Conservation (phyloP, 2,888 invertebrate genomes). For the Tridacna gigas region DNA sequence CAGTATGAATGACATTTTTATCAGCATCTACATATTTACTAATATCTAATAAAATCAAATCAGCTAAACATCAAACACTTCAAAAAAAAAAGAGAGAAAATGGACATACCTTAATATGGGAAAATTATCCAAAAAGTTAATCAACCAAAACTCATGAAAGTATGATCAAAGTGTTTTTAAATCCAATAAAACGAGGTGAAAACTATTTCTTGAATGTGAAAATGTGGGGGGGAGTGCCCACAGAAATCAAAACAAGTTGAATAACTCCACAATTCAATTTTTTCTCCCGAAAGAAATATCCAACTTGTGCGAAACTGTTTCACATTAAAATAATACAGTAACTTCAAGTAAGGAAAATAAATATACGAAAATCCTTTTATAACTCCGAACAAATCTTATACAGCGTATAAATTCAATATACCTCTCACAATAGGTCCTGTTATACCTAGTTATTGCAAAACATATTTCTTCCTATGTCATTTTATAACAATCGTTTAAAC, state of each 20-base stretch:
- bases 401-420: no score
- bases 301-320: no score
- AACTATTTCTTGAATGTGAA: constrained; percentile 22
- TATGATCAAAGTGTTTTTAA: constrained; percentile 18
- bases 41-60: constrained; percentile 28
- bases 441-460: no score
- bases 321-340: no score
- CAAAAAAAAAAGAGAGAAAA: neutral
- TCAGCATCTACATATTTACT: constrained; percentile 11
- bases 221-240: constrained; percentile 17
- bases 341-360: no score
- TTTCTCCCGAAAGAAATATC: no score
- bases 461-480: no score
- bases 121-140: constrained; percentile 23
- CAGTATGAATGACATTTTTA: constrained; percentile 14
- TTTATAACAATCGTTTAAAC: no score
- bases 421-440: no score
- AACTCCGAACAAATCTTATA: neutral
- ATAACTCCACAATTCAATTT: no score
- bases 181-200: constrained; percentile 22
- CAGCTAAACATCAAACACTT: constrained; percentile 16
- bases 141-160: constrained; percentile 15
- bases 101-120: constrained; percentile 17
- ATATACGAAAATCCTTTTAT: neutral
- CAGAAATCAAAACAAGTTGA: constrained; percentile 7